Conservation (phyloP, 1,140 invertebrate species). For the Drosophila lacertosa region DNA sequence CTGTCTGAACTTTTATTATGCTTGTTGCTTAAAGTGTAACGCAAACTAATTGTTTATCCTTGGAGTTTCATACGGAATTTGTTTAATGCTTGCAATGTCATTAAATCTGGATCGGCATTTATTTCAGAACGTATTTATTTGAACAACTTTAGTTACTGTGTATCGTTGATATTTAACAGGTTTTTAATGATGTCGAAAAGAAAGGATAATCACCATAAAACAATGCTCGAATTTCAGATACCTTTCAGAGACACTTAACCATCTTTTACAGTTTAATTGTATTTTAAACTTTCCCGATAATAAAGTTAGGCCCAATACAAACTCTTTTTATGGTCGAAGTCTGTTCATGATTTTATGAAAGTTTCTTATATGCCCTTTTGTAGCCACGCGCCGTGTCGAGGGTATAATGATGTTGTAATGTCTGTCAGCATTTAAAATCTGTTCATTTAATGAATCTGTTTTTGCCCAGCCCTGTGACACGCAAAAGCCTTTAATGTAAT, state of each 20-base stretch:
- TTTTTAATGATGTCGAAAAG: conserved; percentile 61
- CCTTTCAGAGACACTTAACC: too few species aligned
- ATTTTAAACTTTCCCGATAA: too few species aligned
- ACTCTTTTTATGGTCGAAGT: too few species aligned
- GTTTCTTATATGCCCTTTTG: neutral
- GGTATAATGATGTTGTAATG: conserved; percentile 24
- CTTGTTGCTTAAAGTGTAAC: conserved; percentile 23
- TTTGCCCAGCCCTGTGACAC: conserved; percentile 25
- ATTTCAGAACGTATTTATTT: neutral
- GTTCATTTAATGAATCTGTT: conserved; percentile 60
- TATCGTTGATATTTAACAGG: conserved; percentile 39
- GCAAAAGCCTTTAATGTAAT: conserved; percentile 55
- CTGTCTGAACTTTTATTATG: conserved; percentile 28
- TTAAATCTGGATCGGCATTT: neutral
- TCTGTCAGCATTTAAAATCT: conserved; percentile 44
- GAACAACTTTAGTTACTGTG: neutral
- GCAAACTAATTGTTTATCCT: conserved; percentile 10
- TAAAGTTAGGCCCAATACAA: too few species aligned
- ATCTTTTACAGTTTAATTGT: too few species aligned
- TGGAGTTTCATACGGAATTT: neutral
- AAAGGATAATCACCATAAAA: conserved; percentile 26
- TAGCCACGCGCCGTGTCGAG: neutral
- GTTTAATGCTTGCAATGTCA: neutral
- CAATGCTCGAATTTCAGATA: conserved; percentile 14
- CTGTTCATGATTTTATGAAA: neutral